Percentiles rank a stretch among this genome's conserved stretches.
Evolutionary conservation across 2,797 vertebrate species (phyloP).

Genomic region (Steatocranus sp.): DNA sequence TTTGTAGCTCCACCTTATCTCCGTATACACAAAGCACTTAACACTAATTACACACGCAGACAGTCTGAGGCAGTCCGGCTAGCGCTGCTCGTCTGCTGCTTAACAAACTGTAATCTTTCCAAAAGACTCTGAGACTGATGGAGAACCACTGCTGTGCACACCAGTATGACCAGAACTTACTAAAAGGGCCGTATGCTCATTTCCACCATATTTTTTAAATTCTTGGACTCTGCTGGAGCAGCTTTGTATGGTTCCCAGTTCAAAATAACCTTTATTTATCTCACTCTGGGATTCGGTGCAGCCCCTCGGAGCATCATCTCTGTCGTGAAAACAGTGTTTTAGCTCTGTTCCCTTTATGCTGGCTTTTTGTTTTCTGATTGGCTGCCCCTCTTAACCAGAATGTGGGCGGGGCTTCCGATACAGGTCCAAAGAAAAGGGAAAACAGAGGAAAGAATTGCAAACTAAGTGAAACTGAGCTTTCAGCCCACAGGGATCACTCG

Average conservation of each 20-base stretch:
- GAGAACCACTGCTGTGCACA: neutral
- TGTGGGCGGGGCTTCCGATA: neutral
- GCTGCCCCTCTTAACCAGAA: neutral
- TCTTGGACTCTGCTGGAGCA: neutral
- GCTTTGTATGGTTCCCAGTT: neutral
- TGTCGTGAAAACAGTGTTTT: neutral
- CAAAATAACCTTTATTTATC: neutral
- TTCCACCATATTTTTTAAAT: neutral
- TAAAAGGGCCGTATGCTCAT: accelerated
- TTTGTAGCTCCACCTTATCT: neutral
- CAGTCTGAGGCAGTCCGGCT: neutral
- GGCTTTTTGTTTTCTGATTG: neutral
- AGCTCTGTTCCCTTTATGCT: accelerated
- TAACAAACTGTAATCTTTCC: conserved; percentile 4
- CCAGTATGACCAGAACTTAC: neutral
- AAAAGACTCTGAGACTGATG: neutral
- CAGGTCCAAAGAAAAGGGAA: neutral
- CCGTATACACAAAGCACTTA: neutral
- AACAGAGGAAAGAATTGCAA: neutral
- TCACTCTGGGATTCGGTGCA: neutral
- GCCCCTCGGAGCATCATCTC: neutral
- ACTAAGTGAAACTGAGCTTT: neutral
- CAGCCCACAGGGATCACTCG: neutral
- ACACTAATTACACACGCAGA: neutral
- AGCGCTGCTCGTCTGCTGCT: neutral